Evolutionary conservation across 2,797 vertebrate species (phyloP).

Genomic region (Xenentodon cancila): DNA sequence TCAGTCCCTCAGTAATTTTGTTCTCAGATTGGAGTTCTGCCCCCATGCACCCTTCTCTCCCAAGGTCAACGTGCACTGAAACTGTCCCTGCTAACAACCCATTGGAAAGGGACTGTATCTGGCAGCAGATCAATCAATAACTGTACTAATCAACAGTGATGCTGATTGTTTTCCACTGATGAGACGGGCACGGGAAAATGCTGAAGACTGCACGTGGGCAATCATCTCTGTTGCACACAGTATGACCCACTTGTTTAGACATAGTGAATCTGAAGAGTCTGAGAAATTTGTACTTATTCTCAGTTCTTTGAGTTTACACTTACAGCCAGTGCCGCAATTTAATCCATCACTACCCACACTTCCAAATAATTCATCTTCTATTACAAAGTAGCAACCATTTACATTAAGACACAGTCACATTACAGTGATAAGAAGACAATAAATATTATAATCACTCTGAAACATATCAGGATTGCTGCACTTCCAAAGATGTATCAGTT

Average conservation of each 20-base stretch:
- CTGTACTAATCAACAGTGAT: slow-evolving; percentile 76
- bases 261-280: background rate
- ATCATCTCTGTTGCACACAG: slow-evolving; percentile 32
- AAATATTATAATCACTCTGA: slow-evolving; percentile 54
- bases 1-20: slow-evolving; percentile 30
- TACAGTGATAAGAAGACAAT: slow-evolving; percentile 44
- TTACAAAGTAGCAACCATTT: slow-evolving; percentile 20
- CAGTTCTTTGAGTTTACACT: slow-evolving; percentile 40
- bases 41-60: slow-evolving; percentile 60
- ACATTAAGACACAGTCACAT: slow-evolving; percentile 32
- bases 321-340: slow-evolving; percentile 38
- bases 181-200: slow-evolving; percentile 50
- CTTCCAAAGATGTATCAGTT: slow-evolving; percentile 56
- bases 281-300: background rate
- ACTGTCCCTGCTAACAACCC: slow-evolving; percentile 68
- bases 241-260: slow-evolving; percentile 10
- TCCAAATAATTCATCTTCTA: slow-evolving; percentile 43
- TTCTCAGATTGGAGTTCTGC: slow-evolving; percentile 35
- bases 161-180: slow-evolving; percentile 78
- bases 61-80: slow-evolving; percentile 74
- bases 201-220: slow-evolving; percentile 42
- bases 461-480: slow-evolving; percentile 36
- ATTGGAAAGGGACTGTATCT: slow-evolving; percentile 69
- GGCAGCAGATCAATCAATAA: slow-evolving; percentile 81
- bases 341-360: slow-evolving; percentile 34